Percentiles rank a stretch among this genome's conserved stretches.
Evolutionary conservation across 2,888 invertebrate genomes (phyloP).

Genomic region (Ichneumoninae sp.): DNA sequence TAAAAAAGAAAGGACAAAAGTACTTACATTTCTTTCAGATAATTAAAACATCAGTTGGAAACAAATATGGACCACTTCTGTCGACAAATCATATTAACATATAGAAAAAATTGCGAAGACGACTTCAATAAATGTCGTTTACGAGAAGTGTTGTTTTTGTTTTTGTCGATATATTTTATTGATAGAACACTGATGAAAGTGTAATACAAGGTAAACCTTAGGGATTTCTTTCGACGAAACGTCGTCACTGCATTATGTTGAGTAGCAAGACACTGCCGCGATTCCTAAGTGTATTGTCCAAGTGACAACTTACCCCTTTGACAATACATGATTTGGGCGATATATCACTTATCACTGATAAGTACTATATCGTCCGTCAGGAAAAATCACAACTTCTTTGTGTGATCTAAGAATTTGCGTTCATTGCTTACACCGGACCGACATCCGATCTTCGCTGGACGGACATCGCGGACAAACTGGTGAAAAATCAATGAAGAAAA

Average conservation of each 20-base stretch:
- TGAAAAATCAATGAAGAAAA: background rate
- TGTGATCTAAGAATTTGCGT: background rate
- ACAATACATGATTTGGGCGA: too few species aligned
- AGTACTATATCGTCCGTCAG: background rate
- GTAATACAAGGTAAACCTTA: background rate
- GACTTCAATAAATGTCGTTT: conserved; percentile 6
- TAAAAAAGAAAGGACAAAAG: too few species aligned
- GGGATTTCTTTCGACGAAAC: background rate
- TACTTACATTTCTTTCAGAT: conserved; percentile 61
- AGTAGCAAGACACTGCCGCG: too few species aligned
- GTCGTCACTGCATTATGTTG: too few species aligned
- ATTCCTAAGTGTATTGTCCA: too few species aligned
- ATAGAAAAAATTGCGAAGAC: too few species aligned
- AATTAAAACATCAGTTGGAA: conserved; percentile 66
- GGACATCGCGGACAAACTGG: background rate
- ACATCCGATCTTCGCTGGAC: background rate
- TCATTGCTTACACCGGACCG: too few species aligned
- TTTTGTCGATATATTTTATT: background rate
- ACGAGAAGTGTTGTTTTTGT: background rate
- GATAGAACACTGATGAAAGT: background rate
- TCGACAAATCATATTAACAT: too few species aligned
- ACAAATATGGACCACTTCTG: background rate
- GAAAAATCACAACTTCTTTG: background rate
- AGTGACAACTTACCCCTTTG: too few species aligned
- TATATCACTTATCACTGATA: too few species aligned